Conservation (phyloP, 2,113 vertebrate species). For the Grallaria varia region DNA sequence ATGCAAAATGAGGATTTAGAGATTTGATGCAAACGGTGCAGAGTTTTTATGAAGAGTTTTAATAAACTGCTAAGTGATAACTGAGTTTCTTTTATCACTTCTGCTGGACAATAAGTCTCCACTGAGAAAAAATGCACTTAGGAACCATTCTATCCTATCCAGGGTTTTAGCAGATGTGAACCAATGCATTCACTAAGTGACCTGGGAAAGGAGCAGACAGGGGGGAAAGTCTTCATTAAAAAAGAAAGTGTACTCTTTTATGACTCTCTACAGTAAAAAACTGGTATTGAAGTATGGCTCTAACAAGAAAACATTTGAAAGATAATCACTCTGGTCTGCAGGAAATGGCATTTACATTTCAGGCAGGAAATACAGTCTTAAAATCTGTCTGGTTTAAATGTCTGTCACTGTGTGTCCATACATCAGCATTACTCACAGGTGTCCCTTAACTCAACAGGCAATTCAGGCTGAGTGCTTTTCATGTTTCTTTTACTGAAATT, state of each 20-base stretch:
- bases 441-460: background rate
- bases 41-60: background rate
- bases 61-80: background rate
- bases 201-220: background rate
- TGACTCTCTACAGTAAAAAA: background rate
- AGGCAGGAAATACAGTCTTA: background rate
- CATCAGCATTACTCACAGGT: background rate
- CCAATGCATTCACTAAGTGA: background rate
- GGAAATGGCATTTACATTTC: conserved; percentile 7
- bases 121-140: background rate
- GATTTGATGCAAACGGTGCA: background rate
- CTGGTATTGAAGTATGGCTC: background rate
- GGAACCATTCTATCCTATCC: background rate
- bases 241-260: background rate
- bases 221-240: background rate
- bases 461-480: conserved; percentile 5
- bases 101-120: background rate
- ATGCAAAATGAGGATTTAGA: background rate
- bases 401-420: background rate
- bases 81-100: background rate
- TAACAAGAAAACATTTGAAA: background rate
- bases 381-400: conserved; percentile 23
- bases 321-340: background rate
- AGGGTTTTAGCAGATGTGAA: conserved; percentile 1
- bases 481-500: background rate